A percentile compares a stretch with the other conserved stretches of the same genome.
Conservation (phyloP, 2,888 invertebrate genomes). For the Ochropleura plecta region DNA sequence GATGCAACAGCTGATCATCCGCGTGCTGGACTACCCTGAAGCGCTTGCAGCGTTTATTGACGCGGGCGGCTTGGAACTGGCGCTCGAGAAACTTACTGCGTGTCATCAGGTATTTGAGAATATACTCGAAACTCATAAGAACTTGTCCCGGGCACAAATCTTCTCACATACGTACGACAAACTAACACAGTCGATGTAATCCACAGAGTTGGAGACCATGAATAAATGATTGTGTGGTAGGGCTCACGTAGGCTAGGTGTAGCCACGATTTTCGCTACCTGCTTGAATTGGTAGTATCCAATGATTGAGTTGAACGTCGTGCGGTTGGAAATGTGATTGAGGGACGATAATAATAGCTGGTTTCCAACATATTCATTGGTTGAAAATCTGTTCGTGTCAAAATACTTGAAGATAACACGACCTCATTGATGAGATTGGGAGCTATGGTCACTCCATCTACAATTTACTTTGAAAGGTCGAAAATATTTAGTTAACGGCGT, state of each 20-base stretch:
- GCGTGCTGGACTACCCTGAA: constrained; percentile 94
- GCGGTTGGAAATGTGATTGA: too few species aligned
- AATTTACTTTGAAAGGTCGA: too few species aligned
- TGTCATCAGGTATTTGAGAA: constrained; percentile 90
- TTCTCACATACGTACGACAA: neutral
- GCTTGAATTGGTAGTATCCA: neutral
- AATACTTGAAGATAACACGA: too few species aligned
- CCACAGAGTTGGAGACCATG: too few species aligned
- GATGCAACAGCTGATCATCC: constrained; percentile 95
- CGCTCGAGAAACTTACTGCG: constrained; percentile 94
- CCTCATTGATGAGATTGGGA: too few species aligned
- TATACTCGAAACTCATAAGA: neutral
- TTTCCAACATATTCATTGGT: too few species aligned
- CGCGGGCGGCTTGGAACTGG: constrained; percentile 93
- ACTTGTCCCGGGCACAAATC: neutral
- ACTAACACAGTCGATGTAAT: too few species aligned
- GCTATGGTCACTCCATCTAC: too few species aligned
- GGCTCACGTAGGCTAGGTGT: neutral
- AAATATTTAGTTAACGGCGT: too few species aligned
- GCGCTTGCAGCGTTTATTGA: constrained; percentile 94
- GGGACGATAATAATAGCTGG: too few species aligned
- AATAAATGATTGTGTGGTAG: neutral
- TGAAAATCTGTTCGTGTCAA: too few species aligned
- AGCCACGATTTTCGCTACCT: neutral
- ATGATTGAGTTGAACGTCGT: neutral